Evolutionary conservation across 2,888 invertebrate genomes (phyloP).

Genomic region (Hydraecia micacea): DNA sequence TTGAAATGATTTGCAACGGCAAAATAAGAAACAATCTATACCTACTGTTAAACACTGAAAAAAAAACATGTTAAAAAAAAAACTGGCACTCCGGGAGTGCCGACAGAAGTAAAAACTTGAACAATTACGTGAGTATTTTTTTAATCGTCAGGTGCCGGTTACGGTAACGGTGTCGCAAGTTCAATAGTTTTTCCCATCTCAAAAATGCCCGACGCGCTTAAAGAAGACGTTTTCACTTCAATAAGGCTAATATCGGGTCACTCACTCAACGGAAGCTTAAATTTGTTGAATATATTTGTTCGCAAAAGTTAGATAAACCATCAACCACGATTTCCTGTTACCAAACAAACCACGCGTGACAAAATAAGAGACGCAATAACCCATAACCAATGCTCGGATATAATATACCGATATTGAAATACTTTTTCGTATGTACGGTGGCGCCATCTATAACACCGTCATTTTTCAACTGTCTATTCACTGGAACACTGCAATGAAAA

Average conservation of each 20-base stretch:
- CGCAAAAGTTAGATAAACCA: neutral
- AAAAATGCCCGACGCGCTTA: no score
- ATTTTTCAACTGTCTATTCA: constrained; percentile 71
- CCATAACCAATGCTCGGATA: constrained; percentile 18
- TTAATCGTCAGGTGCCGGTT: no score
- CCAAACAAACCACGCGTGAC: neutral
- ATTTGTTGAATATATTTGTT: neutral
- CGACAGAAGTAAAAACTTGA: no score
- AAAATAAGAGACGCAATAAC: constrained; percentile 4
- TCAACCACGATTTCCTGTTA: neutral
- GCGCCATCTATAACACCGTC: constrained; percentile 65
- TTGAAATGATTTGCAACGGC: neutral
- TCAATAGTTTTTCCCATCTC: no score
- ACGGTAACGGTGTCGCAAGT: no score
- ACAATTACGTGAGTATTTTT: no score
- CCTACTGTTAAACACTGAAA: neutral
- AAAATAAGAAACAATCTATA: neutral
- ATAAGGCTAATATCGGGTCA: neutral
- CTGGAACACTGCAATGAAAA: constrained; percentile 62
- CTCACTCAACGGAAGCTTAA: neutral
- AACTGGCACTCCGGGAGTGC: no score
- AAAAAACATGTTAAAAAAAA: no score
- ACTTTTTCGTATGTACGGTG: constrained; percentile 10
- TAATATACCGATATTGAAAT: constrained; percentile 14
- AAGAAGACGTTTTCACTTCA: no score